phyloP scores from a whole-genome alignment of 2,113 vertebrate species.

The Carassius carassius region DNA sequence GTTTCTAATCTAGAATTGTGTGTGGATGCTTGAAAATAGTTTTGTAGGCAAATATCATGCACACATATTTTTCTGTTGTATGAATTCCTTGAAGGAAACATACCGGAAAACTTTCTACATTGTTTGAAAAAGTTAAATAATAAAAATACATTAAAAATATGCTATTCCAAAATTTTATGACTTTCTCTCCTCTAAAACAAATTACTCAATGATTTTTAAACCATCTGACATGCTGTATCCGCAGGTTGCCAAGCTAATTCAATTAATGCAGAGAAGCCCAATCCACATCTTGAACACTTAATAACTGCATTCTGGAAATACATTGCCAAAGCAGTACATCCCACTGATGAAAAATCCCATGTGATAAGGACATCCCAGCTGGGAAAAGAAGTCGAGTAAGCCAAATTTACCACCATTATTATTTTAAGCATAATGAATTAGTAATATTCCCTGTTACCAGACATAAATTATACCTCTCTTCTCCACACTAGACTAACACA shows the following conservation, averaged over 20 bases:
- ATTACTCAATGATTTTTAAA: background rate
- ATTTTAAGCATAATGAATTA: background rate
- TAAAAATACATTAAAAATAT: background rate
- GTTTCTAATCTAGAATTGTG: background rate
- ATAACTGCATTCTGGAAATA: slow-evolving; percentile 20
- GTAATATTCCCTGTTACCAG: background rate
- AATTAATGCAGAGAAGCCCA: slow-evolving; percentile 58
- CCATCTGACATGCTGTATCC: background rate
- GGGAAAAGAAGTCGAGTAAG: slow-evolving; percentile 73
- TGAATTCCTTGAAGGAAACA: background rate
- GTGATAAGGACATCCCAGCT: slow-evolving; percentile 21
- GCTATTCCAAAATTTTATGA: background rate
- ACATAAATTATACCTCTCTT: background rate
- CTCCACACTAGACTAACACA: slow-evolving; percentile 58
- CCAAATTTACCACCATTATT: background rate
- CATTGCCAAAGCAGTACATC: background rate
- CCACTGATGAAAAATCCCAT: background rate
- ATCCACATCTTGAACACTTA: slow-evolving; percentile 55
- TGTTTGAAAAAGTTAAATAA: background rate
- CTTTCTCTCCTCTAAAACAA: background rate
- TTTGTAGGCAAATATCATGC: background rate
- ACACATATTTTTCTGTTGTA: background rate
- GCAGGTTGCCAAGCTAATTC: slow-evolving; percentile 61
- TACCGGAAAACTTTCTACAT: background rate
- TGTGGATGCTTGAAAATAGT: background rate